Base-by-base conservation (phyloP, 2,113 vertebrate genomes). In the Perccottus glenii region DNA sequence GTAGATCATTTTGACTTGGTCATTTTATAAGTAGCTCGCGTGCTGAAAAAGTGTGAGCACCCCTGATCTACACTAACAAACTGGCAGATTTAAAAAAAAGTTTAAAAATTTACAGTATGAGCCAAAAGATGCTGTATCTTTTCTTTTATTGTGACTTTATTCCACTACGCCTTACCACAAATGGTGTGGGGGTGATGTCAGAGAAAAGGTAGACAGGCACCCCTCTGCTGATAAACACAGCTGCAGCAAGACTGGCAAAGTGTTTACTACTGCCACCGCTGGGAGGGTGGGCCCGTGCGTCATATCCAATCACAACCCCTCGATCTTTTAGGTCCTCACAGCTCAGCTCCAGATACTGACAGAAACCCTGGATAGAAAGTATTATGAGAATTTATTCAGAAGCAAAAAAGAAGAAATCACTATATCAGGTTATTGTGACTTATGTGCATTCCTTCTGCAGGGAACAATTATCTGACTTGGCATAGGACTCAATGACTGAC, bases 131-230 rank as follows among this genome's bases (percentile, higher is more conserved):
- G 42, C 10, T 43, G 10, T 8, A 43, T 43, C 10, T 52, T 32
- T 2, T 51, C 9, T 11, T 32, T 32, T 9, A 10, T 14, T 16
- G 12, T 8, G 15, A 9, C 8, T n/a, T 36, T 36, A 3, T 53
- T 33, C 6, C 14, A n/a, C 7, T 6, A 38, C 11, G 35, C n/a
- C 52, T 81, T 91, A 98, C 97, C 93, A 99, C 97, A 80, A 98
- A 97, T 10, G 97, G 97, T n/a, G 97, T 99, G 7, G 97, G 97
- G 7, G 94, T 95, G 84, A 99, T 94, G 63, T 91, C 91, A 69
- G 94, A 94, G 86, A 98, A 99, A 11, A 98, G 93, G 84, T 96
- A 89, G 44, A 98, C 96, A 2, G 95, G 96, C 55, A 98, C 81
- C 12, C 94, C 94, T 58, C 91, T 93, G 84, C 93, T 95, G 83